Base-by-base conservation (phyloP, 1,140 invertebrate genomes). In the Drosophila ficusphila region DNA sequence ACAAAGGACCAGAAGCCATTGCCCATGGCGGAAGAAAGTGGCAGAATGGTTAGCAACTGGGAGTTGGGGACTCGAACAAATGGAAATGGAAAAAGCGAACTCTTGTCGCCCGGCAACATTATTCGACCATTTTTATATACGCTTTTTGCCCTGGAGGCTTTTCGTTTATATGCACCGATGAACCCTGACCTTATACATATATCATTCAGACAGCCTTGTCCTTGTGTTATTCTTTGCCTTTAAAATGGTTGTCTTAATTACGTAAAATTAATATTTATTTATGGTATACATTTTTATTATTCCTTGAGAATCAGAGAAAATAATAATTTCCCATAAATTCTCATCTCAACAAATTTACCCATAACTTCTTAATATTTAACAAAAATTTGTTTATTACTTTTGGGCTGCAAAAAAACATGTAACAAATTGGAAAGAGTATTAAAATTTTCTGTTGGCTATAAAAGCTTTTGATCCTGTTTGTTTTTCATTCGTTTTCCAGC, bases 1-100 rank as follows among this genome's bases (percentile, higher is more conserved):
- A 74, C 52, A 79, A 74, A 69, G 61, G 57, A 61, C 44, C 31
- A 78, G 39, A 72, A 62, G 44, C 49, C 54, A 72, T 60, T 76
- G 48, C 41, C 58, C 58, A 31, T 52, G 61, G 56, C 76, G 62
- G 61, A 68, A 73, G 42, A 77, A 53, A 62, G 64, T 76, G 65
- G 54, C 41, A 71, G 57, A 60, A 29, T 39, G 34, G 34, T 76
- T 65, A 58, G 72, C 46, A 31, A 49, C 29, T 21, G 27, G 34
- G 47, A 67, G 51, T 57, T n/a, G 34, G 61, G 61, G 25, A 14
- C 8, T 34, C 11, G 25, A 16, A 7, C 39, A 11, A 38, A n/a
- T 16, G 44, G 14, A 31, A 44, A 12, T 11, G 46, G 19, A 31
- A 44, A 56, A 21, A 27, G 47, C 64, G 25, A 79, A 65, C 57